Base-by-base conservation (phyloP, 1,140 invertebrate genomes). In the Macrotrachela quadricornifera region DNA sequence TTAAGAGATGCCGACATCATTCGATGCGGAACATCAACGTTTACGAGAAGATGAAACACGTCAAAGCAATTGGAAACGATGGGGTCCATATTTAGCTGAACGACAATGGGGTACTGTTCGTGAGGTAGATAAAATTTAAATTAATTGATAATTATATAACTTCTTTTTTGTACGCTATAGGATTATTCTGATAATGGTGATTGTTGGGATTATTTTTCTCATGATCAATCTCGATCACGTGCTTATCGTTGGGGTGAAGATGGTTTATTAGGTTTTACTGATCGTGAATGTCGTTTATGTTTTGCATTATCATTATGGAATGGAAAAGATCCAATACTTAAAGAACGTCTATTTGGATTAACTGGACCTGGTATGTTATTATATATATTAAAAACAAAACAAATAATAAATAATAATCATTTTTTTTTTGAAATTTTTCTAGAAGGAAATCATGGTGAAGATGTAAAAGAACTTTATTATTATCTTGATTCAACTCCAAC, bases 361-460 rank as follows among this genome's bases (percentile, higher is more conserved):
- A 70, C 66, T 6, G 62, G 21, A 65, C 8, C 59, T 30, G 21
- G 21, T 30, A 30, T 30, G 2, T 30, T 30, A 62, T 42, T 60
- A 72, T 65, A 69, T 71, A 57, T 18, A 42, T 39, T 46, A n/a
- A n/a, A n/a, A n/a, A n/a, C n/a, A n/a, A n/a, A n/a, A n/a, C n/a
- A n/a, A n/a, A n/a, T n/a, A n/a, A n/a, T n/a, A n/a, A n/a, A n/a
- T n/a, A 18, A 46, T 17, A 12, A n/a, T n/a, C 21, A 13, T 44
- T 39, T 14, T 44, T 16, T 55, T 55, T 6, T 16, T 17, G 46
- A n/a, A n/a, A n/a, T n/a, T 30, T 30, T 30, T 30, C 8, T 51
- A 3, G 57, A 71, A 68, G 70, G 70, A 21, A 72, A 72, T 58
- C 70, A 72, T 59, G 70, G 70, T 6, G 70, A 72, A 53, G 70